Evolutionary conservation across 2,113 vertebrate species (phyloP).

Genomic region (Oxyruncus cristatus): DNA sequence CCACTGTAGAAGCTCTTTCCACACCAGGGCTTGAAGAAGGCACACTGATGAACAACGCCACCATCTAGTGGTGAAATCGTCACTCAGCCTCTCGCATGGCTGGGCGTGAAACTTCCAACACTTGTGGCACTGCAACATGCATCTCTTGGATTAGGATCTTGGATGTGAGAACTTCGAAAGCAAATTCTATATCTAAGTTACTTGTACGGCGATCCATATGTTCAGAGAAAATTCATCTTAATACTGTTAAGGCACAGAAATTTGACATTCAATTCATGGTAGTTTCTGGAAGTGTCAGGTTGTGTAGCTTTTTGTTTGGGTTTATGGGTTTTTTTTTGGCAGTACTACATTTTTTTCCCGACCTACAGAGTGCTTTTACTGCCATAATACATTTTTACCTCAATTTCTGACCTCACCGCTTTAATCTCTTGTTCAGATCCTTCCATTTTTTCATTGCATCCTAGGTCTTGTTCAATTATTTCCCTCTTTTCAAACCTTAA

Average conservation of each 20-base stretch:
- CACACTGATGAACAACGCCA: not conserved
- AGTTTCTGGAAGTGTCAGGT: not conserved
- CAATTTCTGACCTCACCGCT: not conserved
- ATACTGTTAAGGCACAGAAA: not conserved
- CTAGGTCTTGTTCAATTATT: not conserved
- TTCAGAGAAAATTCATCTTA: not conserved
- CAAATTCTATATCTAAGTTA: not conserved
- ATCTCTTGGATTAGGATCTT: not conserved
- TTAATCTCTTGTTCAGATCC: not conserved
- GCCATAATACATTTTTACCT: not conserved
- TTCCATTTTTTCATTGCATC: not conserved
- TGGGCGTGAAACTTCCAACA: accelerated
- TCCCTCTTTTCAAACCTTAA: not conserved
- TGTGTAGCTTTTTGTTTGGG: not conserved
- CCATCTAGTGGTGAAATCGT: not conserved
- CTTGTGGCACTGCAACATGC: accelerated
- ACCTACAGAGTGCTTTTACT: not conserved
- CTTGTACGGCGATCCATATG: not conserved
- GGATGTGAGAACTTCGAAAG: not conserved
- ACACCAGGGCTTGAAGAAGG: accelerated
- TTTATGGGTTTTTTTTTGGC: not conserved
- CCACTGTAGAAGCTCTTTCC: not conserved
- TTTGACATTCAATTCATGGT: not conserved
- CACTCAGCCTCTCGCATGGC: accelerated
- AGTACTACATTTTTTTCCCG: not conserved